Evolutionary conservation across 2,113 vertebrate genomes (phyloP).

Genomic region (Prietella phreatophila): DNA sequence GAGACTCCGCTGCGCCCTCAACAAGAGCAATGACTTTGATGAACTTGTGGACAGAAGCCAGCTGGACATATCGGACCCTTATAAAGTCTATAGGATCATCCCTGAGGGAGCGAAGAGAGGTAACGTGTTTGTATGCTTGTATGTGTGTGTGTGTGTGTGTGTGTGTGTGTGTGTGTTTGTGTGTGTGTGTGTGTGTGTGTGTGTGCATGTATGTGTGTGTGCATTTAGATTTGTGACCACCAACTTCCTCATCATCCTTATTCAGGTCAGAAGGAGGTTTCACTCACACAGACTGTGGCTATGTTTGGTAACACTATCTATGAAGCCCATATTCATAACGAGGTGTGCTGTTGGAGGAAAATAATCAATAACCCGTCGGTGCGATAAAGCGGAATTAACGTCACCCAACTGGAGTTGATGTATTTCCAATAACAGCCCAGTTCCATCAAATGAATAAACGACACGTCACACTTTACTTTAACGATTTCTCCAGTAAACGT

Average conservation of each 20-base stretch:
- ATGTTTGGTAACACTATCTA: not conserved
- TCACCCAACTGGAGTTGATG: not conserved
- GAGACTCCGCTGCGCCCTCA: conserved; percentile 91
- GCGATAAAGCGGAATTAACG: not conserved
- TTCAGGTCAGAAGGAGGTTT: not conserved
- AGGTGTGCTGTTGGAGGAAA: not conserved
- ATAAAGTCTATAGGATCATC: conserved; percentile 97
- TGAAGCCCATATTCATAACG: not conserved
- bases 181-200: not conserved
- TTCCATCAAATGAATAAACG: not conserved
- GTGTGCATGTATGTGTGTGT: not conserved
- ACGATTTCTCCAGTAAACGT: not conserved
- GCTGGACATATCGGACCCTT: conserved; percentile 97
- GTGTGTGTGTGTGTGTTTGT: too few relatives aligned
- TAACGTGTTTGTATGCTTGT: too few relatives aligned
- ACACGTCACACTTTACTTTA: not conserved
- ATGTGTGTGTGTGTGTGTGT: not conserved
- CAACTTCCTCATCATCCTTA: conserved; percentile 3
- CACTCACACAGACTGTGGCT: not conserved
- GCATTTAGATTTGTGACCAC: not conserved
- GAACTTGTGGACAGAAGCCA: conserved; percentile 93
- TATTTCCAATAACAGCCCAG: not conserved
- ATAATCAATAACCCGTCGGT: not conserved
- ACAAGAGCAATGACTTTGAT: conserved; percentile 99
- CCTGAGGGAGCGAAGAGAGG: conserved; percentile 94